Evolutionary conservation across 2,888 invertebrate species (phyloP), one percentile per base, ranked within the genome.

Genomic region (Archaeoteleia sp.): DNA sequence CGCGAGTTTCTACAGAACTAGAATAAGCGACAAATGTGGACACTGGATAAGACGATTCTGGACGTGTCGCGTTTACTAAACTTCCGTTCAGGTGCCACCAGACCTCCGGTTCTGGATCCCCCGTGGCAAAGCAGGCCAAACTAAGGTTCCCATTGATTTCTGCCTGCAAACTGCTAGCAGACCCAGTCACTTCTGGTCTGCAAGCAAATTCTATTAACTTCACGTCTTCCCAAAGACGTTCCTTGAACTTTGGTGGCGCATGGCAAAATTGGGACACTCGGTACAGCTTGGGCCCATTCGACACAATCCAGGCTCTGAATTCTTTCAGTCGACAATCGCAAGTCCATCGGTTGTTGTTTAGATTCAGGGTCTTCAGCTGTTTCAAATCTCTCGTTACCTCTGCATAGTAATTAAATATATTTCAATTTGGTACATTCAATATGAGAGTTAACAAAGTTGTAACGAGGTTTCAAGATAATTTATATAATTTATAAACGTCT

Each of bases 321-420:
- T 92, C 92, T 46, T 95, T 89, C 60, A 96, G 86, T 70, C 92
- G 90, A 85, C 96, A 96, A 83, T 96, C 95, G 84, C 96, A 96
- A 78, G 90, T 89, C 96, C 96, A 96, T 2, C 93, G 95, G 85
- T 96, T 96, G 20, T 93, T 93, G 70, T 94, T 93, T 48, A 96
- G 85, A 7, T 91, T 90, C 23, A 96, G 87, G 1, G 94, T 93
- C 86, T 95, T 95, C 62, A 96, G 87, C 75, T 70, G 62, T 6
- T 39, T 39, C 3, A 70, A 20, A 14, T 51, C 51, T 39, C 91
- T 92, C 29, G 90, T 89, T 79, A 95, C 88, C 65, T 92, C 92
- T 83, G 91, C 87, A 77, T 51, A 35, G 10, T 35, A 8, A 35
- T 5, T 3, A 7, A 35, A 5, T n/a, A 29, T 2, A 29, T 29